Evolutionary conservation across 1,140 invertebrate genomes (phyloP).

Genomic region (Microplitis demolitor): DNA sequence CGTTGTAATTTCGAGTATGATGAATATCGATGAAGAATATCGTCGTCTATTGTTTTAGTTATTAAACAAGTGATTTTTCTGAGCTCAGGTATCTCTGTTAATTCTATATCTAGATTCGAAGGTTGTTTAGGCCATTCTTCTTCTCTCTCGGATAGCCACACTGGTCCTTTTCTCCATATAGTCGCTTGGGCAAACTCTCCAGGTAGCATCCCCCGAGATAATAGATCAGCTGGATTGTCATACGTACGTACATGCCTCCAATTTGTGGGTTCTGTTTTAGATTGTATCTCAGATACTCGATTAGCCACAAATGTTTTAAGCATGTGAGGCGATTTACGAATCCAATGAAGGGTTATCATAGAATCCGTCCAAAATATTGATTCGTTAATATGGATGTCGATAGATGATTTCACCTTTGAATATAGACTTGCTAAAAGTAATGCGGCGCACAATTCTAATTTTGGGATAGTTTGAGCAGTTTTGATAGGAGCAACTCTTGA

Average conservation of each 20-base stretch:
- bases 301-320: conserved; percentile 30
- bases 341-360: conserved; percentile 36
- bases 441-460: conserved; percentile 47
- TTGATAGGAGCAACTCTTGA: conserved; percentile 49
- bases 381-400: conserved; percentile 1
- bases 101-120: conserved; percentile 21
- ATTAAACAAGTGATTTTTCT: conserved; percentile 4
- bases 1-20: neutral
- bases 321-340: conserved; percentile 27
- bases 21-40: neutral
- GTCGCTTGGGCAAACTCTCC: conserved; percentile 22
- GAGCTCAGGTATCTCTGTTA: conserved; percentile 23
- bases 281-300: conserved; percentile 36
- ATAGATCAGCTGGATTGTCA: conserved; percentile 54
- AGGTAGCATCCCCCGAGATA: conserved; percentile 48
- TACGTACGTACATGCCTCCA: conserved; percentile 45
- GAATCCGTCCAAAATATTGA: conserved; percentile 35
- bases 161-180: conserved; percentile 49
- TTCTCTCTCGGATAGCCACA: conserved; percentile 11
- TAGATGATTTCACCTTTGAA: conserved; percentile 25
- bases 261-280: conserved; percentile 29
- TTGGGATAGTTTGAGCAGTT: conserved; percentile 34
- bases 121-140: neutral
- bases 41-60: neutral
- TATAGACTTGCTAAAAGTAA: conserved; percentile 39